These are phyloP conservation scores for Agrilus cyanescens DNA, from an alignment of 2,888 invertebrate genomes.

Conservation along the genomic window DNA sequence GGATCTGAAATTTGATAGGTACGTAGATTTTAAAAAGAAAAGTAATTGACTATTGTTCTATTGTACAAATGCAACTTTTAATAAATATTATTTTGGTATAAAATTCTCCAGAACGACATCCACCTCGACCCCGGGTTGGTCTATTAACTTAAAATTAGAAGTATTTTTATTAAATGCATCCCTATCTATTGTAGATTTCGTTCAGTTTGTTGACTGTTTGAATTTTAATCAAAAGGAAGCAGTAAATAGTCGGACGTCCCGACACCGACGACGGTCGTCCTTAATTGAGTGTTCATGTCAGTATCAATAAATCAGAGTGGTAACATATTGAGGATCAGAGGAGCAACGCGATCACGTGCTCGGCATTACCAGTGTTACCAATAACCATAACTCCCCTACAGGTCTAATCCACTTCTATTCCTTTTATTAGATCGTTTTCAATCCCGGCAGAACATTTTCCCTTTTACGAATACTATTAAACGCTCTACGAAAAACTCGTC, in stretches of 20 bases:
- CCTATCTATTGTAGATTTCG: background rate
- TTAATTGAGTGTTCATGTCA: slow-evolving; percentile 32
- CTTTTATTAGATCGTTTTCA: slow-evolving; percentile 21
- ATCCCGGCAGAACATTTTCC: too few relatives aligned
- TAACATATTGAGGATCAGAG: slow-evolving; percentile 30
- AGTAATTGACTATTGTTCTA: too few relatives aligned
- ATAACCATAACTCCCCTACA: slow-evolving; percentile 20
- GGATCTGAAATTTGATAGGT: too few relatives aligned
- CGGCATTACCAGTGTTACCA: slow-evolving; percentile 26
- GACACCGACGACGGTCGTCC: slow-evolving; percentile 8
- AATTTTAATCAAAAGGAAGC: slow-evolving; percentile 1
- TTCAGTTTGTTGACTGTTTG: background rate
- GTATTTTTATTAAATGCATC: background rate
- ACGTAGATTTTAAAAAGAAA: too few relatives aligned
- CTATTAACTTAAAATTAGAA: too few relatives aligned
- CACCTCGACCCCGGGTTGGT: too few relatives aligned
- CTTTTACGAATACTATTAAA: too few relatives aligned
- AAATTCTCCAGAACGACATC: too few relatives aligned
- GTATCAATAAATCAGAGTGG: slow-evolving; percentile 30
- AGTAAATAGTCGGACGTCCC: background rate
- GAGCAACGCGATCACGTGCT: slow-evolving; percentile 28
- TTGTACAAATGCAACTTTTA: too few relatives aligned
- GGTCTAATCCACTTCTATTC: slow-evolving; percentile 24
- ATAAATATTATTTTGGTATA: too few relatives aligned
- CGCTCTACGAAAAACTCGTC: too few relatives aligned